phyloP scores from a whole-genome alignment of 2,888 invertebrate species.

The Agapostemon virescens region DNA sequence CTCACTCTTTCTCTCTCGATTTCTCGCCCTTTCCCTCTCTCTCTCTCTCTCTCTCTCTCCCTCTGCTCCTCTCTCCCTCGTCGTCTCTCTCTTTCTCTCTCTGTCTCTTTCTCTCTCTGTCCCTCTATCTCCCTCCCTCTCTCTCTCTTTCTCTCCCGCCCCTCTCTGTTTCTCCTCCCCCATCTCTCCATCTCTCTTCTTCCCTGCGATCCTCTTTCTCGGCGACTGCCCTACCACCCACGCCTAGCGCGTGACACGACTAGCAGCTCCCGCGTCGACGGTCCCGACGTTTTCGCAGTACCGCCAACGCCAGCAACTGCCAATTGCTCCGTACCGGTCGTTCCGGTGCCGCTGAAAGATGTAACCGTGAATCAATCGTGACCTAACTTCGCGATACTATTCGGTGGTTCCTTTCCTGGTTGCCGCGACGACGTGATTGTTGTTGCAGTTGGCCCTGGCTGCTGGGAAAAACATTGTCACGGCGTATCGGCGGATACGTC shows the following conservation, averaged over 20 bases:
- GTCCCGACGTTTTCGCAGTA: slow-evolving; percentile 63
- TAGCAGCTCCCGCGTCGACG: slow-evolving; percentile 54
- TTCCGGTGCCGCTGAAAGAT: slow-evolving; percentile 28
- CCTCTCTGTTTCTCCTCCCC: too few species aligned
- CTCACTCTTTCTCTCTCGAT: neutral
- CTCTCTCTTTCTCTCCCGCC: neutral
- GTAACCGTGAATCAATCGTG: slow-evolving; percentile 53
- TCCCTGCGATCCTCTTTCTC: neutral
- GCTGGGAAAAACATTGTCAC: neutral
- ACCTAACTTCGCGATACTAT: slow-evolving; percentile 15
- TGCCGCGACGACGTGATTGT: neutral
- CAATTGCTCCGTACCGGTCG: slow-evolving; percentile 39
- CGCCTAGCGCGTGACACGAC: slow-evolving; percentile 46
- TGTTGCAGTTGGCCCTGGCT: neutral
- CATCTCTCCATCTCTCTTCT: neutral
- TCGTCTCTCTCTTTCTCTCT: too few species aligned
- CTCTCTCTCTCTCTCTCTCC: slow-evolving; percentile 16
- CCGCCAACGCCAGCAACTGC: slow-evolving; percentile 55
- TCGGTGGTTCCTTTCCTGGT: neutral
- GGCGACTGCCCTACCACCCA: slow-evolving; percentile 18
- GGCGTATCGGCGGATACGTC: neutral
- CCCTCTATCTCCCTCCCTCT: neutral
- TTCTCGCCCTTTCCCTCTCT: neutral
- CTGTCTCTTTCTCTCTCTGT: too few species aligned
- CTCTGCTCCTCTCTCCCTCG: slow-evolving; percentile 9